A percentile compares a stretch with the other conserved stretches of the same genome.
Evolutionary conservation across 2,888 invertebrate species (phyloP).

Genomic region (Dusona sp.): DNA sequence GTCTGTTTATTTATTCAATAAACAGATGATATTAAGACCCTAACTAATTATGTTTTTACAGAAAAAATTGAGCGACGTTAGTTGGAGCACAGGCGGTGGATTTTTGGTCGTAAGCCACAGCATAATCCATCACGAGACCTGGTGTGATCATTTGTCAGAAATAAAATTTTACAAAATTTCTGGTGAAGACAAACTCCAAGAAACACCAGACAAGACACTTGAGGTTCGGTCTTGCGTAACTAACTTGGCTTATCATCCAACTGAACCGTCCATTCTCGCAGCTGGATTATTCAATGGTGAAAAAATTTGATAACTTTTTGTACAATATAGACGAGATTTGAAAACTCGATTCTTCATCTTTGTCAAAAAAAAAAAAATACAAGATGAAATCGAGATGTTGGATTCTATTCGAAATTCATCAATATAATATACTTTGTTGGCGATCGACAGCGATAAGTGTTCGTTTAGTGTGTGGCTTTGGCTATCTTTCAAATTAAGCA

Average conservation of each 20-base stretch:
- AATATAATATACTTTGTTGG: too few relatives aligned
- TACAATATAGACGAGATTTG: too few relatives aligned
- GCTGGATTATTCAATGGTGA: conserved; percentile 84
- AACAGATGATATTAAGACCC: not conserved
- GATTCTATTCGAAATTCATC: too few relatives aligned
- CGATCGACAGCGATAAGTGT: too few relatives aligned
- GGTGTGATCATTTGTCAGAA: conserved; percentile 81
- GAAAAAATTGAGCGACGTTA: conserved; percentile 81
- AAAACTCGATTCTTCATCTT: too few relatives aligned
- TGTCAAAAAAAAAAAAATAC: too few relatives aligned
- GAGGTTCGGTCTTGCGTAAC: conserved; percentile 84
- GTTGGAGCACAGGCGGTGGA: conserved; percentile 82
- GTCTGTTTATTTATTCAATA: not conserved
- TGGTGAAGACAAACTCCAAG: conserved; percentile 75
- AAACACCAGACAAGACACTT: conserved; percentile 75
- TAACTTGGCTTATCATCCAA: conserved; percentile 85
- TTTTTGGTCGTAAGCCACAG: conserved; percentile 79
- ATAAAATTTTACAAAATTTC: conserved; percentile 80
- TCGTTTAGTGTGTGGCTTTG: too few relatives aligned
- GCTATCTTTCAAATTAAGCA: too few relatives aligned
- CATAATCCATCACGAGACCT: conserved; percentile 77
- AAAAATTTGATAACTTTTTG: not conserved
- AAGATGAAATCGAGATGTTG: too few relatives aligned
- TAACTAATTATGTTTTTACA: conserved; percentile 60
- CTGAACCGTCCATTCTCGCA: conserved; percentile 85